Evolutionary conservation across 2,797 vertebrate genomes (phyloP).

Genomic region (Mus minutoides): DNA sequence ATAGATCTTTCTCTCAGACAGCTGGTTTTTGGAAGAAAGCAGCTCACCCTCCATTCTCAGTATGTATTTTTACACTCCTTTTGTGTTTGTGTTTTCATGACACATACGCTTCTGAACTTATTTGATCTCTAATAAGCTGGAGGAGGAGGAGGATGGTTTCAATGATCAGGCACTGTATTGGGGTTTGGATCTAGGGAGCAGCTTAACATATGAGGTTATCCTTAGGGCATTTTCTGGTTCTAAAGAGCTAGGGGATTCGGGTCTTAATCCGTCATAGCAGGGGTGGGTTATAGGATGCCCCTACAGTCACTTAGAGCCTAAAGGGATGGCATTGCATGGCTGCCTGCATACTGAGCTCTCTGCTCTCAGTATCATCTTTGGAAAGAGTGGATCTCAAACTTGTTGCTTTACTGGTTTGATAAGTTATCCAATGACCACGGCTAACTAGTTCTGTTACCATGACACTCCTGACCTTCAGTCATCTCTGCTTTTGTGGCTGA

Average conservation of each 20-base stretch:
- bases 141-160: background rate
- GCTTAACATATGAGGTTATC: background rate
- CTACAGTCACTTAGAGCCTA: background rate
- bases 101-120: background rate
- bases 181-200: background rate
- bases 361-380: background rate
- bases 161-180: rapidly evolving
- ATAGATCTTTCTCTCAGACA: background rate
- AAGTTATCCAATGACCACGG: background rate
- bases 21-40: background rate
- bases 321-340: background rate
- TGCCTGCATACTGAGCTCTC: background rate
- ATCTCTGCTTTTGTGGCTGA: background rate
- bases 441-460: background rate
- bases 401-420: background rate
- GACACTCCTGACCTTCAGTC: background rate
- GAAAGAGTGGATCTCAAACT: background rate
- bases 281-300: too few species aligned
- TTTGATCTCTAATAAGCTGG: background rate
- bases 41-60: background rate
- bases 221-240: background rate
- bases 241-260: background rate
- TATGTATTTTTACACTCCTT: background rate
- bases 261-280: background rate
- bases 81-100: constrained; percentile 35